These are phyloP conservation scores for Lithophane semibrunnea DNA, from an alignment of 2,888 invertebrate genomes.

Conservation along the genomic window DNA sequence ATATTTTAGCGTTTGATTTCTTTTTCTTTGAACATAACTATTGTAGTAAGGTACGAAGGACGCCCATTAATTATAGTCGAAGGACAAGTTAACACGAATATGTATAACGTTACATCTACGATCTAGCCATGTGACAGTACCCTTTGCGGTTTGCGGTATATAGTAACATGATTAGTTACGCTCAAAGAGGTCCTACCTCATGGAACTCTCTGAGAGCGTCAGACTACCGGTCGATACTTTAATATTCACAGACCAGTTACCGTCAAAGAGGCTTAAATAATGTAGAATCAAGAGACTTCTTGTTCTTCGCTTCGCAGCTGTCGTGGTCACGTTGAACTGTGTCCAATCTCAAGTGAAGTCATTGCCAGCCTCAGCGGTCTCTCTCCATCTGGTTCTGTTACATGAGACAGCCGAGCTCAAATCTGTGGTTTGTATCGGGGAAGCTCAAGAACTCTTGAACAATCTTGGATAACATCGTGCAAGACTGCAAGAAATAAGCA, in stretches of 20 bases:
- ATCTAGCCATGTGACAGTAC: not conserved
- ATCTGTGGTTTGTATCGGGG: not conserved
- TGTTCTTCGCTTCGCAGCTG: too few species aligned
- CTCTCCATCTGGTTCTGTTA: too few species aligned
- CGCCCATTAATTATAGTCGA: not conserved
- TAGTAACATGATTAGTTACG: not conserved
- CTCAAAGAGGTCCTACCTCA: conserved; percentile 2
- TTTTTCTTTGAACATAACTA: not conserved
- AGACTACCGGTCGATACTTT: not conserved
- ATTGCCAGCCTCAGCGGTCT: not conserved
- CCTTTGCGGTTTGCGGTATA: conserved; percentile 34
- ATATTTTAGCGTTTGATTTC: not conserved
- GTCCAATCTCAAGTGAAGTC: too few species aligned
- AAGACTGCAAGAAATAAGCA: not conserved
- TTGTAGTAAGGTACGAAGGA: not conserved
- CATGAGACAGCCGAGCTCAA: not conserved
- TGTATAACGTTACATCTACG: not conserved
- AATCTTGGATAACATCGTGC: not conserved
- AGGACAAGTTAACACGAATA: conserved; percentile 6
- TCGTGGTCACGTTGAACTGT: too few species aligned
- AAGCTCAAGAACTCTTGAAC: not conserved
- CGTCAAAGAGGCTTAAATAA: not conserved
- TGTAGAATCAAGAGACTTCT: not conserved
- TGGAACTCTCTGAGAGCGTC: not conserved
- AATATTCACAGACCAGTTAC: conserved; percentile 3